Base-by-base conservation (phyloP, 2,888 invertebrate species). In the Anthophora plumipes region DNA sequence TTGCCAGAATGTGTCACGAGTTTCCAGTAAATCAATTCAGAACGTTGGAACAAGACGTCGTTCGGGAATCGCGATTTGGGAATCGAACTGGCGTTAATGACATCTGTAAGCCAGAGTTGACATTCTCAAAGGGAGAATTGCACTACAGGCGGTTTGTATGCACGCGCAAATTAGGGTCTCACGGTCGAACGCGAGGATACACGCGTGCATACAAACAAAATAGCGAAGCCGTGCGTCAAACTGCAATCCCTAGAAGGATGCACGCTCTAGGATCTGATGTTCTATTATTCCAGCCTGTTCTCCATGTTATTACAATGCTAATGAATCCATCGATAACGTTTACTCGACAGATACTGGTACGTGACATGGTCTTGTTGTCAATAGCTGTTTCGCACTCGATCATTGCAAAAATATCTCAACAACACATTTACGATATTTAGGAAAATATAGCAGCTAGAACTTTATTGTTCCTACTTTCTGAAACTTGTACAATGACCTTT, bases 111-210 rank as follows among this genome's bases (percentile, higher is more conserved):
- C 66, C 64, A 67, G 52, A 46, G 63, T 66, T 74, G 63, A 70
- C 72, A 46, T 75, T 75, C 80, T 72, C 80, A 72, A 77, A 80
- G 76, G 77, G 63, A 37, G 69, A 79, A 82, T 82, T 60, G 70
- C 66, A 63, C 60, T 67, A 67, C 43, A 22, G 11, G 12, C 22
- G n/a, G 20, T 48, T 37, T 52, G 52, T 46, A 43, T 57, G 43
- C 52, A 59, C 66, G 52, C 20, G 55, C 57, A 54, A 66, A 70
- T 57, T 60, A 20, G 12, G 14, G 22, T 39, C 31, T 8, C 48
- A 46, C 71, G 25, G 57, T 31, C 25, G 61, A 39, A 54, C 25
- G 71, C 31, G 63, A 60, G 52, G 31, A 31, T 31, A 43, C 20
- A 63, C 66, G 52, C 60, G 69, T 39, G 25, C 54, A 52, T 46